Evolutionary conservation across 2,888 invertebrate species (phyloP), one percentile per base, ranked within the genome.

Genomic region (Stenoptilia bipunctidactyla): DNA sequence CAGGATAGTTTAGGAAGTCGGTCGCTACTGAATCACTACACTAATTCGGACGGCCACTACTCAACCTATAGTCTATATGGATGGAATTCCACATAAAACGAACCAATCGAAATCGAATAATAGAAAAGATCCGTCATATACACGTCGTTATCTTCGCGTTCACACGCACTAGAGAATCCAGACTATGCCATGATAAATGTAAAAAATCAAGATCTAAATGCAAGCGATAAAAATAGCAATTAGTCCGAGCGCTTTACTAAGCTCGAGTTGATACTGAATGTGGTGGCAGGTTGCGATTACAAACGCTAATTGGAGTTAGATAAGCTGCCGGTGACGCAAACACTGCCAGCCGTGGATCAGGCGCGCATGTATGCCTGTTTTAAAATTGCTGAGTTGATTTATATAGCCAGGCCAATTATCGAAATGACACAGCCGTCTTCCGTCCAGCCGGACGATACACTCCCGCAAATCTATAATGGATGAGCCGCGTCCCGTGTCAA

Each of bases 1-100:
- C 72, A 70, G 73, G 69, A 73, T 75, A 71, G 79, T 70, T 76
- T 79, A 79, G 80, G 80, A 83, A 79, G 79, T 80, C 74, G 74
- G 79, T 74, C 79, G 76, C 70, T 20, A 20, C 20, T 20, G 20
- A 20, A 5, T 20, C 20, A 20, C 4, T 20, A 20, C 20, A 20
- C 20, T 20, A 20, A 20, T 20, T 20, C 20, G 20, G 20, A 20
- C 20, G 20, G 4, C 20, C 8, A 20, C 8, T 5, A 20, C 8
- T 5, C 3, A 20, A 20, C 3, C 20, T 20, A 20, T 8, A 3
- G 20, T 20, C n/a, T n/a, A n/a, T 20, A 20, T 20, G 20, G 20
- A 20, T 8, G 20, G 20, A 20, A 20, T 20, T 20, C 20, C 8
- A n/a, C n/a, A n/a, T n/a, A n/a, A n/a, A n/a, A n/a, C n/a, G n/a